Conservation (phyloP, 2,113 vertebrate genomes). For the Anarhynchus alexandrinus region DNA sequence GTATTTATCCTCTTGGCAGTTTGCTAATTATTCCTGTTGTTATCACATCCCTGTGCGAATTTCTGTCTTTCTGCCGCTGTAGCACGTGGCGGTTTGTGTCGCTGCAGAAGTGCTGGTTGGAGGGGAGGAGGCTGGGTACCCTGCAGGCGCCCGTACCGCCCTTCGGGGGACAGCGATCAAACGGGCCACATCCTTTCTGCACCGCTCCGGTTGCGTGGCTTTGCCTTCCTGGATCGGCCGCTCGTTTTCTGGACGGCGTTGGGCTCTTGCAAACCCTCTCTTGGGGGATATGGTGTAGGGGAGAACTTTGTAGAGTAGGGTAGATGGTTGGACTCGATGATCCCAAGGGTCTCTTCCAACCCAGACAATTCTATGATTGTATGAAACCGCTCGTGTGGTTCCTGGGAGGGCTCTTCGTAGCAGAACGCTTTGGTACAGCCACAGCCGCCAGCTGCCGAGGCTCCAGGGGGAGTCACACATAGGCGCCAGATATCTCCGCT, state of each 20-base stretch:
- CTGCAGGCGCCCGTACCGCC: conserved; percentile 47
- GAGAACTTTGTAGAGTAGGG: no score
- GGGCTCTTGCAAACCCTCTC: conserved; percentile 54
- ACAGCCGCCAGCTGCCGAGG: conserved; percentile 38
- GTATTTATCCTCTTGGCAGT: conserved; percentile 61
- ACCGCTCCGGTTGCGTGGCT: conserved; percentile 18
- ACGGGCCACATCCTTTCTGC: conserved; percentile 26
- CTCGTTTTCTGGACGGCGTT: conserved; percentile 24
- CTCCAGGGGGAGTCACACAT: conserved; percentile 39
- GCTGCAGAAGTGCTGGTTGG: conserved; percentile 6
- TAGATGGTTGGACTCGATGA: no score
- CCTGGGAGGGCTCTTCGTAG: conserved; percentile 45
- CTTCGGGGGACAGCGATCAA: not conserved
- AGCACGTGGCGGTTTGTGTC: not conserved
- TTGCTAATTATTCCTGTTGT: conserved; percentile 64
- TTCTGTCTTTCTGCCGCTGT: conserved; percentile 43
- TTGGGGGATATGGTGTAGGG: no score
- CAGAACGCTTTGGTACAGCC: conserved; percentile 43
- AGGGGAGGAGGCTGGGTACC: not conserved
- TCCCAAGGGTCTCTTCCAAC: no score
- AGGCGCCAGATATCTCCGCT: conserved; percentile 7
- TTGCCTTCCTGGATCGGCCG: not conserved
- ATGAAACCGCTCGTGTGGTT: not conserved
- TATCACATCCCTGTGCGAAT: not conserved
- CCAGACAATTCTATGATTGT: no score